Evolutionary conservation across 2,797 vertebrate genomes (phyloP), one percentile per base, ranked within the genome.

Genomic region (Gobio occitaniae): DNA sequence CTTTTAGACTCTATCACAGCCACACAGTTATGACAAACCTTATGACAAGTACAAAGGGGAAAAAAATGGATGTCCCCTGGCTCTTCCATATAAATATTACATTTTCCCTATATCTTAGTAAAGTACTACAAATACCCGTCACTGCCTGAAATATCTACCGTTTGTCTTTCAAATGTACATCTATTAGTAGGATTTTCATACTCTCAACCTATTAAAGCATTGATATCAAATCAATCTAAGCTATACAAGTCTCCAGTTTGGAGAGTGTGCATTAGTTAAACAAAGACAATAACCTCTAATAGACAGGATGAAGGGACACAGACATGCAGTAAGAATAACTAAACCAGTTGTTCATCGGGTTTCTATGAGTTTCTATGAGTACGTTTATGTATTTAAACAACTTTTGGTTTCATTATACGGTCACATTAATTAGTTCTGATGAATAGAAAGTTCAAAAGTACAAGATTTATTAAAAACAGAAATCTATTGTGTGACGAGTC

Each of bases 1-100:
- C 72, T 79, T 89, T 91, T 89, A 61, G 66, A 70, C 68, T 81
- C 76, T 48, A 52, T 83, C 13, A 75, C 16, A 72, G 25, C 25
- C 56, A 79, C 69, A 87, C 88, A 29, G 44, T 74, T 52, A 52
- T 61, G 74, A 48, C 65, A 69, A 54, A 78, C 56, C 21, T 85
- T 74, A 86, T 80, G 83, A 85, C 80, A 36, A 41, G 21, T 70
- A 48, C 38, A 54, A 80, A 85, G 70, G 8, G 1, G 56, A 69
- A 11, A 29, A 1, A 71, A 15, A 61, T 36, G 71, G 11, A 81
- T 52, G 44, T 56, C 48, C 29, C 56, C 36, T 80, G 11, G n/a
- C 70, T 63, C 54, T 65, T 70, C 19, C 7, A 69, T 59, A 84
- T 69, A 80, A 82, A 63, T 32, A 54, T 48, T 0, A 61, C 19